These are phyloP conservation scores for Drosophila kurseongensis DNA, from an alignment of 1,140 invertebrate species.

Conservation along the genomic window DNA sequence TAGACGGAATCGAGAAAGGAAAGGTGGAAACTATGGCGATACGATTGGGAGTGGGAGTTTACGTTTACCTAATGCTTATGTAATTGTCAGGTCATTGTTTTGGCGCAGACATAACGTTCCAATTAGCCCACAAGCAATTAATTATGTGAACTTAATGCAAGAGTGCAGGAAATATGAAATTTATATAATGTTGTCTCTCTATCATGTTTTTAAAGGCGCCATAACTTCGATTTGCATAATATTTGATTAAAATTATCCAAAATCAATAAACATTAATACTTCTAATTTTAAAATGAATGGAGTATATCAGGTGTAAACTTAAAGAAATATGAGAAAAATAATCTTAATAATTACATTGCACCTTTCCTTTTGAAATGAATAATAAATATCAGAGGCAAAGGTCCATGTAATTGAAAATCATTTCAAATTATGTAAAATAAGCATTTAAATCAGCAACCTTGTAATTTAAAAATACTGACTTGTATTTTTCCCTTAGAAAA, in stretches of 20 bases:
- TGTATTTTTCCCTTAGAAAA: neutral
- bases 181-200: neutral
- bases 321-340: too few species aligned
- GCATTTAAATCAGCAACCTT: too few species aligned
- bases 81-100: conserved; percentile 75
- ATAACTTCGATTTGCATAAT: too few species aligned
- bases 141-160: conserved; percentile 49
- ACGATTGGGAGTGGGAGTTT: neutral
- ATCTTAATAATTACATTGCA: too few species aligned
- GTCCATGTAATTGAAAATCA: neutral
- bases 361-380: neutral
- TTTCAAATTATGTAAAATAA: neutral
- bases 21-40: conserved; percentile 16
- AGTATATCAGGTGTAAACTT: too few species aligned
- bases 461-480: neutral
- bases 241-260: too few species aligned
- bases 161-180: neutral
- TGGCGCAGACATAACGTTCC: conserved; percentile 59
- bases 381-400: neutral
- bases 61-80: conserved; percentile 57
- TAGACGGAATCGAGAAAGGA: conserved; percentile 1
- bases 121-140: conserved; percentile 65
- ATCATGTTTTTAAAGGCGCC: too few species aligned
- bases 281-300: too few species aligned
- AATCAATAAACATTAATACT: too few species aligned